Evolutionary conservation across 2,888 invertebrate genomes (phyloP).

Genomic region (Hyposoter dolosus): DNA sequence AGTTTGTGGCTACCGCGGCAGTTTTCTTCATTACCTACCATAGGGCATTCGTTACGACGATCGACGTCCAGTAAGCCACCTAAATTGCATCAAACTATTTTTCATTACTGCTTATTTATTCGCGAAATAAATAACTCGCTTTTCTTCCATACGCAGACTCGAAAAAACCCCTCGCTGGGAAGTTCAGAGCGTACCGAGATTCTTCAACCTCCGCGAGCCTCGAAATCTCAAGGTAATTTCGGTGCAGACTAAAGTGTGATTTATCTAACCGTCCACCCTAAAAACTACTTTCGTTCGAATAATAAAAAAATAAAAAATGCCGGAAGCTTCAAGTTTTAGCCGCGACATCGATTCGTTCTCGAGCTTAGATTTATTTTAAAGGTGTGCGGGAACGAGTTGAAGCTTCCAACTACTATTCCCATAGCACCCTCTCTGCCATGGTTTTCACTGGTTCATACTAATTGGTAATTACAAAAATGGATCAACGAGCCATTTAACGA

Average conservation of each 20-base stretch:
- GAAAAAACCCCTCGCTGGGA: constrained; percentile 76
- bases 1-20: constrained; percentile 64
- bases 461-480: constrained; percentile 13
- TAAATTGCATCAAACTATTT: not conserved
- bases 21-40: constrained; percentile 74
- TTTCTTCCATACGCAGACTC: constrained; percentile 49
- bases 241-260: not conserved
- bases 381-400: not conserved
- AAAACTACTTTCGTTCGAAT: not conserved
- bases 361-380: not conserved
- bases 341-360: not conserved
- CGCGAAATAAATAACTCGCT: not conserved
- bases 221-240: constrained; percentile 83
- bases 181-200: constrained; percentile 75
- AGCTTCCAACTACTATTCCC: not conserved
- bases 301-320: not conserved
- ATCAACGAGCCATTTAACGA: not conserved
- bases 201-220: constrained; percentile 84
- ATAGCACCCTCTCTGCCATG: not conserved
- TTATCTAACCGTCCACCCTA: not conserved
- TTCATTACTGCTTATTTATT: not conserved
- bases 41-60: constrained; percentile 78
- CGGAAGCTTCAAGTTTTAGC: not conserved
- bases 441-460: not conserved
- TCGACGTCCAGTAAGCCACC: constrained; percentile 82